Base-by-base conservation (phyloP, 1,140 invertebrate species). In the Zaprionus africanus region DNA sequence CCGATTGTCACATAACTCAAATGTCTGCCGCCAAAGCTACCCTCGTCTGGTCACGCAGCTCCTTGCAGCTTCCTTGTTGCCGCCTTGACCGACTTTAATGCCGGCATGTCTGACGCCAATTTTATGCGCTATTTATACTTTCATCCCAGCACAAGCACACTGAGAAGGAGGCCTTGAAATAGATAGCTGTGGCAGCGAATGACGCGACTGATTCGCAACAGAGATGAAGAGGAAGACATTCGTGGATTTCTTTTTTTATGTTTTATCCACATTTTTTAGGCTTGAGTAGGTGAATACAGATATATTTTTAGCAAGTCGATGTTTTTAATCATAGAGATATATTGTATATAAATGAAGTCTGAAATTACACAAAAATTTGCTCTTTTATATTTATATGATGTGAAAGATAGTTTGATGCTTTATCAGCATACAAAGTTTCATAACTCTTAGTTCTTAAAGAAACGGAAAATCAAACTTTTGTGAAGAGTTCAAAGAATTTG, bases 21-120 rank as follows among this genome's bases (percentile, higher is more conserved):
- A 69, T 85, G 85, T 88, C 85, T 88, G 85, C 53, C 72, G 78
- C 76, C 78, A 90, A 85, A 85, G 72, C 85, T 85, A 90, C 85
- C 85, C 85, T 85, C 67, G 85, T 90, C 85, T 90, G 85, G 85
- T 90, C 85, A 90, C 85, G 85, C 86, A 88, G 81, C 69, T 77
- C 73, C 62, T 49, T 54, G 31, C 31, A 11, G 15, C 60, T 82
- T 76, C 41, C 38, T 59, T 61, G 65, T 76, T 71, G 22, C 70
- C 70, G 79, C 76, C 79, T 90, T 90, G 85, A 85, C 86, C 82
- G 86, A 90, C 79, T 90, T 90, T 90, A 90, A 90, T 76, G 79
- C 80, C 71, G 74, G 53, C 80, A 71, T 64, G 80, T 78, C 88
- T 82, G 88, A 91, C 83, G 88, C 88, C 88, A 91, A 91, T 91